phyloP scores from a whole-genome alignment of 1,140 invertebrate genomes.

The Macrosteles quadrilineatus region DNA sequence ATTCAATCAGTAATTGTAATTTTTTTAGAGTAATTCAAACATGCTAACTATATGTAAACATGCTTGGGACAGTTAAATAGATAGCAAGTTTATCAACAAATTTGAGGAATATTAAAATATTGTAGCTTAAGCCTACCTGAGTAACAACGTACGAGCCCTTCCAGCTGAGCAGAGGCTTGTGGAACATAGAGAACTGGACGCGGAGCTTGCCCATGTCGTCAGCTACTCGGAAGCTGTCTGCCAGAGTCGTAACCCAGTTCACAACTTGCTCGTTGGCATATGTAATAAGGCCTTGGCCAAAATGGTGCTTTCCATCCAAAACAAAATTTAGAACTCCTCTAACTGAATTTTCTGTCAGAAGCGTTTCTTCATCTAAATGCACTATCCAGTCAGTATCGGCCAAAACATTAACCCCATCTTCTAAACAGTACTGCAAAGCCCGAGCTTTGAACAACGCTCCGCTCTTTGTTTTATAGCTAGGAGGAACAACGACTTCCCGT shows the following conservation, averaged over 20 bases:
- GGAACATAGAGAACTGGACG: conserved; percentile 90
- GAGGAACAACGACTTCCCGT: conserved; percentile 85
- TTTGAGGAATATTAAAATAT: too few relatives aligned
- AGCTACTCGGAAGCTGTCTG: conserved; percentile 94
- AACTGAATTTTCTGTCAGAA: conserved; percentile 90
- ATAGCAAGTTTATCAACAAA: too few relatives aligned
- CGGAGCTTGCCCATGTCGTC: conserved; percentile 97
- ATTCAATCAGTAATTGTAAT: too few relatives aligned
- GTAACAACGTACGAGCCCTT: conserved; percentile 96
- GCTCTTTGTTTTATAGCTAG: conserved; percentile 81
- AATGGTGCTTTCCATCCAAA: conserved; percentile 90
- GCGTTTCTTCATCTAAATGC: conserved; percentile 96
- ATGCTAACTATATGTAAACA: too few relatives aligned
- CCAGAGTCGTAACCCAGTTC: conserved; percentile 96
- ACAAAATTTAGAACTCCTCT: conserved; percentile 96
- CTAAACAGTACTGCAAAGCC: conserved; percentile 94
- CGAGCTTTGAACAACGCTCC: conserved; percentile 94
- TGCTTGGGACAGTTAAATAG: too few relatives aligned
- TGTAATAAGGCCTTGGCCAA: conserved; percentile 97
- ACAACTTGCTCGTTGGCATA: conserved; percentile 97
- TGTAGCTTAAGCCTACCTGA: conserved; percentile 62
- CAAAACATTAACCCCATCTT: conserved; percentile 85
- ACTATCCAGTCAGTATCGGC: conserved; percentile 95
- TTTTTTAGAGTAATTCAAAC: too few relatives aligned
- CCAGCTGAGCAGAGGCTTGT: conserved; percentile 96